These are phyloP conservation scores for Neelides folsomi DNA, from an alignment of 2,888 invertebrate species.

Conservation along the genomic window DNA sequence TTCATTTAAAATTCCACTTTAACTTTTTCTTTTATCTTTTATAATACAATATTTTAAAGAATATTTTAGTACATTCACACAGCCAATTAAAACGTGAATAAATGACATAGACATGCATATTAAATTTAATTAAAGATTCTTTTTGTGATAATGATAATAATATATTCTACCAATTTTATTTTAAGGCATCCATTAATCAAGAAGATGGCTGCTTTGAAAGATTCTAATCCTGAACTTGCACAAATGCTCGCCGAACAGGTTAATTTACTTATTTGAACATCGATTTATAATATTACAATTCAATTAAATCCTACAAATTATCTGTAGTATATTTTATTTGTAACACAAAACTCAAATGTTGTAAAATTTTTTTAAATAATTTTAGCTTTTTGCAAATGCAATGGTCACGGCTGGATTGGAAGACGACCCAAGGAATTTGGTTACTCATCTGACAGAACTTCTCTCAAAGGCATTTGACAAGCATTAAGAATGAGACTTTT, in stretches of 20 bases:
- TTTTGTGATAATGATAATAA: background rate
- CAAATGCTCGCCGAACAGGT: constrained; percentile 73
- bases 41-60: too few species aligned
- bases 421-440: constrained; percentile 73
- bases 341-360: background rate
- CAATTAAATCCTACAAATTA: too few species aligned
- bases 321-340: background rate
- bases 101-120: too few species aligned
- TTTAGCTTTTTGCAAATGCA: constrained; percentile 75
- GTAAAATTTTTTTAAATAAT: constrained; percentile 31
- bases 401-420: constrained; percentile 90
- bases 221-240: constrained; percentile 64
- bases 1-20: too few species aligned
- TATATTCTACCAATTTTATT: constrained; percentile 22
- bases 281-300: too few species aligned
- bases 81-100: too few species aligned
- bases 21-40: too few species aligned
- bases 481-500: constrained; percentile 39
- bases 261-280: constrained; percentile 29
- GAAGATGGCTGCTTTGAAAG: constrained; percentile 63
- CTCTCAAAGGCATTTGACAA: constrained; percentile 67
- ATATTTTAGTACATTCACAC: too few species aligned
- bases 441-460: constrained; percentile 75
- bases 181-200: constrained; percentile 75
- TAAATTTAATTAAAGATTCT: background rate